phyloP scores from a whole-genome alignment of 2,888 invertebrate species.

The Lordiphosa andalusiaca region DNA sequence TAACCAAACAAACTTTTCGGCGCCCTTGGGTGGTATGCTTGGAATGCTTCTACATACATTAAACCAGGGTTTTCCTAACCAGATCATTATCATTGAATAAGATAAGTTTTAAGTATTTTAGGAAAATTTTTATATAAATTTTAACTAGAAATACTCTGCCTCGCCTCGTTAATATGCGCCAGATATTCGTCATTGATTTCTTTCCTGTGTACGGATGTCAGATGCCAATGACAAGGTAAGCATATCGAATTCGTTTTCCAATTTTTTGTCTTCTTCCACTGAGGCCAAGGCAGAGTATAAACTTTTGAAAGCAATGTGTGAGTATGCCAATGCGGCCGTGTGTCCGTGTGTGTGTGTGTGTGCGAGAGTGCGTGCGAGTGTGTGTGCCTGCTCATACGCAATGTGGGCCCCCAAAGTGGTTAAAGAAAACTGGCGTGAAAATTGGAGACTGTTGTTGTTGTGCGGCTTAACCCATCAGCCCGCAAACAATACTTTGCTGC shows the following conservation, averaged over 20 bases:
- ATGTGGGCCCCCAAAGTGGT: constrained; percentile 31
- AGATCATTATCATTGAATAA: too few species aligned
- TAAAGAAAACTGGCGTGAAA: constrained; percentile 35
- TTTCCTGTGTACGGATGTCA: neutral
- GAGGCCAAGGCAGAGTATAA: neutral
- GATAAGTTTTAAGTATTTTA: too few species aligned
- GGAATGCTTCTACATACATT: too few species aligned
- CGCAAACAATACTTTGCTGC: neutral
- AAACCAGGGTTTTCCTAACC: too few species aligned
- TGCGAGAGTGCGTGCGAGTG: constrained; percentile 8
- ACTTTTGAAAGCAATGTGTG: too few species aligned
- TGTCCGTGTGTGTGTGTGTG: too few species aligned
- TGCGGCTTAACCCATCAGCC: constrained; percentile 5
- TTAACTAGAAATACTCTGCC: too few species aligned
- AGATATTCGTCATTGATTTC: neutral
- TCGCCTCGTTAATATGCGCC: neutral
- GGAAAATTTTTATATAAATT: too few species aligned
- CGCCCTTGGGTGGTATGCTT: too few species aligned
- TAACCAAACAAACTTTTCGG: too few species aligned
- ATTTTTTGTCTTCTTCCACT: neutral
- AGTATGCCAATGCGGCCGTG: too few species aligned
- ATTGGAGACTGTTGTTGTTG: constrained; percentile 10
- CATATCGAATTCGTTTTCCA: constrained; percentile 49
- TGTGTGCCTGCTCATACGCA: constrained; percentile 60
- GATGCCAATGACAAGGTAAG: constrained; percentile 37